These are phyloP conservation scores for Mormoops blainvillei DNA, from an alignment of 2,113 vertebrate species.

Conservation along the genomic window DNA sequence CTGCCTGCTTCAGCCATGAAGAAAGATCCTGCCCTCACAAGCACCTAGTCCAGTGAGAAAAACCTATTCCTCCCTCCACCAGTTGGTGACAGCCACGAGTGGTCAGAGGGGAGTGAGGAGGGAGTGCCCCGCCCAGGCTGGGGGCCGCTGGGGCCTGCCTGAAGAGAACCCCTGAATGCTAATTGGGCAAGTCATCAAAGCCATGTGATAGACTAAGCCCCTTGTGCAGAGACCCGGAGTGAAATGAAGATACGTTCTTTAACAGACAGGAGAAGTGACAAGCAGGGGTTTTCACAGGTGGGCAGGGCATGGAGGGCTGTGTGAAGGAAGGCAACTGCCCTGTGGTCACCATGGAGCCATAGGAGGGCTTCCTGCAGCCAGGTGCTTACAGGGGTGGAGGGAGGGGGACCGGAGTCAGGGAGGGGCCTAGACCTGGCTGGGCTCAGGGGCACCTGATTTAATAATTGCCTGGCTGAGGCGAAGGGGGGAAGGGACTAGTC, in stretches of 20 bases:
- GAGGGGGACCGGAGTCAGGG: background rate
- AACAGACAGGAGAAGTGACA: background rate
- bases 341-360: background rate
- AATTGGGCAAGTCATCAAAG: background rate
- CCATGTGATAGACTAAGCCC: background rate
- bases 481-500: background rate
- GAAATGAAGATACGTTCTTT: background rate
- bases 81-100: background rate
- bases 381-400: background rate
- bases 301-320: fast-evolving
- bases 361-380: background rate
- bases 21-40: background rate
- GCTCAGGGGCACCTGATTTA: background rate
- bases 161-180: background rate
- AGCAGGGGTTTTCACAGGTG: background rate
- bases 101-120: background rate
- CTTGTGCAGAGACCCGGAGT: background rate
- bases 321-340: background rate
- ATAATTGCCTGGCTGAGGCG: background rate
- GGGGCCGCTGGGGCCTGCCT: background rate
- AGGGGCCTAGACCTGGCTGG: background rate
- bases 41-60: background rate
- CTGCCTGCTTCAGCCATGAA: background rate
- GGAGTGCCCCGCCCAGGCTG: background rate
- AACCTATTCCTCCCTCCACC: background rate